A percentile compares a stretch with the other conserved stretches of the same genome.
phyloP scores from a whole-genome alignment of 2,888 invertebrate genomes.

The Drosophila mercatorum region DNA sequence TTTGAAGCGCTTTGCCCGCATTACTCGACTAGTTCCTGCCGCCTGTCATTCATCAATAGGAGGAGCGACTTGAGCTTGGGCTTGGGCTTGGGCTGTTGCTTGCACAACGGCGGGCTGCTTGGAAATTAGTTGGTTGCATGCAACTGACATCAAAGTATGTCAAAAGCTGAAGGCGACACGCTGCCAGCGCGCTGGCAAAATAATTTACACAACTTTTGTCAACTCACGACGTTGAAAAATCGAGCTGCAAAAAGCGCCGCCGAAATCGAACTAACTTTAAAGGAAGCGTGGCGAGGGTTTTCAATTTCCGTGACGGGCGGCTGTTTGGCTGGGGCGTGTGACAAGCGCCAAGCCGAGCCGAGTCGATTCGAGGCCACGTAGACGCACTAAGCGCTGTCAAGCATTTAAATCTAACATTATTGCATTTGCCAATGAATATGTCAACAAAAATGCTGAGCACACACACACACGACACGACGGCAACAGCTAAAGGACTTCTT shows the following conservation, averaged over 20 bases:
- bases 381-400: conserved; percentile 54
- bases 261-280: conserved; percentile 27
- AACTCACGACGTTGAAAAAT: conserved; percentile 52
- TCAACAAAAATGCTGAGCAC: conserved; percentile 69
- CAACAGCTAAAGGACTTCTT: conserved; percentile 38
- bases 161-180: conserved; percentile 45
- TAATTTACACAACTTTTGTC: conserved; percentile 76
- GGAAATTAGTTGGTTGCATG: conserved; percentile 67
- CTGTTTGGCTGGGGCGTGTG: background rate
- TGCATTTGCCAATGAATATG: conserved; percentile 77
- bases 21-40: conserved; percentile 49
- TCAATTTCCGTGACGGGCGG: conserved; percentile 74
- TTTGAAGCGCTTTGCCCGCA: conserved; percentile 60
- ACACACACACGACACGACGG: conserved; percentile 41
- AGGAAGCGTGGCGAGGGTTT: conserved; percentile 51
- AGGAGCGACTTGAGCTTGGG: background rate
- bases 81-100: background rate
- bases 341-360: background rate
- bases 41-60: conserved; percentile 66
- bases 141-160: conserved; percentile 76
- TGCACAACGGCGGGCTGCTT: conserved; percentile 32
- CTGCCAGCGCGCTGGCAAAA: conserved; percentile 61
- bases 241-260: conserved; percentile 8
- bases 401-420: conserved; percentile 78
- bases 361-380: conserved; percentile 34